Evolutionary conservation across 2,113 vertebrate genomes (phyloP).

Genomic region (Pygathrix nemaeus): DNA sequence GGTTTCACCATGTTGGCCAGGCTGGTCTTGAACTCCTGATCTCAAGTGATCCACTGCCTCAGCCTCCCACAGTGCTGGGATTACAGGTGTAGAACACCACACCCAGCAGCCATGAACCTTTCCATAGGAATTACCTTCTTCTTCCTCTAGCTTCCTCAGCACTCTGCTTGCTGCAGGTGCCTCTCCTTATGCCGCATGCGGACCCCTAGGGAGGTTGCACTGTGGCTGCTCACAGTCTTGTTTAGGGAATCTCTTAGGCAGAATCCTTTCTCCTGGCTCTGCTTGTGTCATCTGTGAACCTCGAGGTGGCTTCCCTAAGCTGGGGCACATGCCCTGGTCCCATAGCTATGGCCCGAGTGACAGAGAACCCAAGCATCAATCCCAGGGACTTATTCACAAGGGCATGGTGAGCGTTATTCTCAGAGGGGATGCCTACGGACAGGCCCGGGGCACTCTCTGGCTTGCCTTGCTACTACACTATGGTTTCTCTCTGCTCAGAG

Average conservation of each 20-base stretch:
- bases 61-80: too few relatives aligned
- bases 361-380: too few relatives aligned
- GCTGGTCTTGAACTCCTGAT: too few relatives aligned
- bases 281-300: background rate
- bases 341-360: background rate
- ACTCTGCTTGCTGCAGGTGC: rapidly evolving
- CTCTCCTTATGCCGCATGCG: background rate
- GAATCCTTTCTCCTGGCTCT: background rate
- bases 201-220: background rate
- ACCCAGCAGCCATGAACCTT: too few relatives aligned
- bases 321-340: background rate
- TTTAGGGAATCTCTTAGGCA: background rate
- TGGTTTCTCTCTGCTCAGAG: background rate
- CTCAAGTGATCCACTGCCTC: too few relatives aligned
- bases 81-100: too few relatives aligned
- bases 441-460: background rate
- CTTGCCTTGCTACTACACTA: rapidly evolving
- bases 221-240: background rate
- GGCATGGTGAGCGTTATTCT: rapidly evolving
- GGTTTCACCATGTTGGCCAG: too few relatives aligned
- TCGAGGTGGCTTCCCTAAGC: rapidly evolving
- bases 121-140: too few relatives aligned
- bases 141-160: background rate
- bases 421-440: too few relatives aligned
- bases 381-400: rapidly evolving